Evolutionary conservation across 2,113 vertebrate genomes (phyloP).

Genomic region (Struthio camelus): DNA sequence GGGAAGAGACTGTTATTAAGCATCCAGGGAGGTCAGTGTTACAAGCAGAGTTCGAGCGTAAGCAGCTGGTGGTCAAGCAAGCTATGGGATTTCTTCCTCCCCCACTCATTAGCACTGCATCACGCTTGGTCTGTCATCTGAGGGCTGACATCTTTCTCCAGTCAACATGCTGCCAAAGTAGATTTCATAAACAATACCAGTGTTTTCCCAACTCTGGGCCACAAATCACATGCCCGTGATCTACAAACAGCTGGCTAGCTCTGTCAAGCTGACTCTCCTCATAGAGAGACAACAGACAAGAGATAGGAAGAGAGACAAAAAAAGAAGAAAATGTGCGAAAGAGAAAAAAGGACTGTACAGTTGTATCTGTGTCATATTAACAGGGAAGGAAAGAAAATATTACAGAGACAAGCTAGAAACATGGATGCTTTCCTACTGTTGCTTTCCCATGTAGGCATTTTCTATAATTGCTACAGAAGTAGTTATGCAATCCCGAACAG

Average conservation of each 20-base stretch:
- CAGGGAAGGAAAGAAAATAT: neutral
- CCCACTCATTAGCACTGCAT: neutral
- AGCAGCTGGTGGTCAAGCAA: neutral
- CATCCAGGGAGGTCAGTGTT: neutral
- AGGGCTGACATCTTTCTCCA: neutral
- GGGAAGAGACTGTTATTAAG: neutral
- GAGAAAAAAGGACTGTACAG: neutral
- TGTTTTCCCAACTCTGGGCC: neutral
- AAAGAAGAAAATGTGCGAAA: neutral
- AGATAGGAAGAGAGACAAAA: neutral
- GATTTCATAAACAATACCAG: constrained; percentile 15
- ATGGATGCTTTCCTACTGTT: neutral
- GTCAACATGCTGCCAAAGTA: neutral
- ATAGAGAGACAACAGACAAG: too few species aligned
- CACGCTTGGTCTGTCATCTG: neutral
- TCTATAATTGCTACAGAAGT: neutral
- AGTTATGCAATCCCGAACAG: neutral
- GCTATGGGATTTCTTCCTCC: neutral
- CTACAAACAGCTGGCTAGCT: constrained; percentile 22
- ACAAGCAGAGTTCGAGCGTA: neutral
- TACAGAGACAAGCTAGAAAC: neutral
- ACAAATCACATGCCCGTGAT: constrained; percentile 1
- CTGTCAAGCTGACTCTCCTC: constrained; percentile 12
- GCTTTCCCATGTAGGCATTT: neutral
- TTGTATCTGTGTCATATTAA: neutral